Percentiles rank a stretch among this genome's conserved stretches.
These are phyloP conservation scores for Melanerpes aurifrons DNA, from an alignment of 2,113 vertebrate genomes.

Conservation along the genomic window DNA sequence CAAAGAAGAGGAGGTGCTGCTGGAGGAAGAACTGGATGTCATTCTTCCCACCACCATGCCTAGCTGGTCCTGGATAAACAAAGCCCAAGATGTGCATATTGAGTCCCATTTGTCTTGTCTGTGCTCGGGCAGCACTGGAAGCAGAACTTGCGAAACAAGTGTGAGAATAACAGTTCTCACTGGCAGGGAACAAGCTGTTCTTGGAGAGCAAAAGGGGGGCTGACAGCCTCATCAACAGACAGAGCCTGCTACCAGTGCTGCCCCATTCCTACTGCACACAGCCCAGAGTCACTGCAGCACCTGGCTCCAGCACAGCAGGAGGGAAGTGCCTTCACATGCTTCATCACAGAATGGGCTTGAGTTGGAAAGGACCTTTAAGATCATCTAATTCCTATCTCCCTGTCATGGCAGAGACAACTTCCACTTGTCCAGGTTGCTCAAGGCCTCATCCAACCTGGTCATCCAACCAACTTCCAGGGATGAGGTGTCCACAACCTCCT, in stretches of 20 bases:
- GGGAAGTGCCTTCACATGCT: neutral
- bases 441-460: no score
- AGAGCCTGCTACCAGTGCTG: neutral
- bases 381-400: no score
- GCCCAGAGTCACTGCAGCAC: neutral
- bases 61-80: neutral
- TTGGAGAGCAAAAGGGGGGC: neutral
- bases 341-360: neutral
- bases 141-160: constrained; percentile 53
- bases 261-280: neutral
- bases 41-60: neutral
- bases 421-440: no score
- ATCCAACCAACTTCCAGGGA: no score
- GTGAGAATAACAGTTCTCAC: constrained; percentile 28
- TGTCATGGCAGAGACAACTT: no score
- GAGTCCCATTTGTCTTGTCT: constrained; percentile 32
- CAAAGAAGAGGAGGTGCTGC: neutral
- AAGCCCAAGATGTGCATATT: neutral
- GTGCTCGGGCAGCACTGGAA: constrained; percentile 21
- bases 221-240: neutral
- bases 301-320: neutral
- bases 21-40: neutral
- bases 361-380: no score
- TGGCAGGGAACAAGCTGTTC: constrained; percentile 58
- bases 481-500: no score